Percentiles rank a stretch among this genome's conserved stretches.
These are phyloP conservation scores for Phaethornis superciliosus DNA, from an alignment of 2,113 vertebrate species.

Conservation along the genomic window DNA sequence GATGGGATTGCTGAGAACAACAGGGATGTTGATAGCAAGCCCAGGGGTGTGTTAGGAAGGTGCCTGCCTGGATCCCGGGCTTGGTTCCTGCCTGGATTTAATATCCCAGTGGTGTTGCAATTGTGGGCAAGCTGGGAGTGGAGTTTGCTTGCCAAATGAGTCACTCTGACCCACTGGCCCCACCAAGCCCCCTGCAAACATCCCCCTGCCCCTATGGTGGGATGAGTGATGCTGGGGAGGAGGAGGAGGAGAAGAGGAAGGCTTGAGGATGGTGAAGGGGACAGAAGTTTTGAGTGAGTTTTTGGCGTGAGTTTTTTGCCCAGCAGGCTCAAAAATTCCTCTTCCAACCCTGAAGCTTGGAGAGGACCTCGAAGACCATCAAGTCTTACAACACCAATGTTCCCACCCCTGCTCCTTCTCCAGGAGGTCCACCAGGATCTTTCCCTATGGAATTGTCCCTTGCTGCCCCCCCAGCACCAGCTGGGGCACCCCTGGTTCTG, in stretches of 20 bases:
- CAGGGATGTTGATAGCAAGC: slow-evolving; percentile 50
- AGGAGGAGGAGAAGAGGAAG: neutral
- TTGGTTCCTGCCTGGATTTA: neutral
- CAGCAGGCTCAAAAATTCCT: no score
- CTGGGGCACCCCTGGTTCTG: neutral
- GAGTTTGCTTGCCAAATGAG: neutral
- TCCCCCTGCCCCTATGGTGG: neutral
- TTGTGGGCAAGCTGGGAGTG: neutral
- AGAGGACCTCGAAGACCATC: no score
- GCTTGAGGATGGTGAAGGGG: neutral
- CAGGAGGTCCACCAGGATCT: neutral
- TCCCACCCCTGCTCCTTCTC: neutral
- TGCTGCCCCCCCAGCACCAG: accelerated
- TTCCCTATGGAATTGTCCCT: accelerated
- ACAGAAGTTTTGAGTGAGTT: neutral
- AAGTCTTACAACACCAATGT: no score
- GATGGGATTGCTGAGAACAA: neutral
- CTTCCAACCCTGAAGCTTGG: no score
- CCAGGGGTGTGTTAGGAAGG: slow-evolving; percentile 37
- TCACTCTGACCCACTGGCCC: slow-evolving; percentile 25
- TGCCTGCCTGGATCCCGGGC: neutral
- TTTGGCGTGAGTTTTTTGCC: neutral
- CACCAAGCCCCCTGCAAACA: neutral
- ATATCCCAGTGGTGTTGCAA: neutral
- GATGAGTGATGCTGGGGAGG: neutral